Evolutionary conservation across 2,888 invertebrate genomes (phyloP), one percentile per base, ranked within the genome.

Genomic region (Parnassius orleans): DNA sequence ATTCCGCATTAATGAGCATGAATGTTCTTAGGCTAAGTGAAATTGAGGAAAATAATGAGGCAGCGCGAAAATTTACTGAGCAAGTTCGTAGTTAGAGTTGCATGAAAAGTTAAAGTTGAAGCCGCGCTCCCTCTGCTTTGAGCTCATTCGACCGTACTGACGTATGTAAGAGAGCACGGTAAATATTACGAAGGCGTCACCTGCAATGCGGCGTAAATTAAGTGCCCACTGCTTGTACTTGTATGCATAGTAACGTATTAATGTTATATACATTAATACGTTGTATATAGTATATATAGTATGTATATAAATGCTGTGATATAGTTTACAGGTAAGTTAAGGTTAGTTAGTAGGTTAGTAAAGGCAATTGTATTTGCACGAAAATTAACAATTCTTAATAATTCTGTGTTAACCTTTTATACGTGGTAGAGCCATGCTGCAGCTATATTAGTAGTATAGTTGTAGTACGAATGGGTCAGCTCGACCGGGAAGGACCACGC

Each of bases 11-110:
- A 55, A 63, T 56, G 56, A 59, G 59, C 59, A 60, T 57, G 63
- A 64, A 64, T 57, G 60, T 60, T 60, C 60, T 64, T 60, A 53
- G 60, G 57, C 53, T 60, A 53, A 64, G 60, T 64, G 63, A 64
- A 64, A 64, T 64, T 64, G 63, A 64, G 60, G 53, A 64, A 64
- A 52, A 64, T 64, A 64, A 64, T 64, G 63, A 64, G 63, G 63
- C 60, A 48, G 60, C 53, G 63, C 24, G 60, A 53, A 61, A 48
- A 61, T 60, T 64, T 53, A 60, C 63, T 47, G 47, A 60, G 56
- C 53, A 57, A 64, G 56, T 64, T 64, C 53, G 56, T 51, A 64
- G 63, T 63, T 63, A 47, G 60, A 60, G 60, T 60, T 58, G 57
- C 63, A 56, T 64, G 60, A 53, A 61, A 61, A 64, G 63, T 63